phyloP scores from a whole-genome alignment of 2,797 vertebrate genomes.

The Florisuga fusca region DNA sequence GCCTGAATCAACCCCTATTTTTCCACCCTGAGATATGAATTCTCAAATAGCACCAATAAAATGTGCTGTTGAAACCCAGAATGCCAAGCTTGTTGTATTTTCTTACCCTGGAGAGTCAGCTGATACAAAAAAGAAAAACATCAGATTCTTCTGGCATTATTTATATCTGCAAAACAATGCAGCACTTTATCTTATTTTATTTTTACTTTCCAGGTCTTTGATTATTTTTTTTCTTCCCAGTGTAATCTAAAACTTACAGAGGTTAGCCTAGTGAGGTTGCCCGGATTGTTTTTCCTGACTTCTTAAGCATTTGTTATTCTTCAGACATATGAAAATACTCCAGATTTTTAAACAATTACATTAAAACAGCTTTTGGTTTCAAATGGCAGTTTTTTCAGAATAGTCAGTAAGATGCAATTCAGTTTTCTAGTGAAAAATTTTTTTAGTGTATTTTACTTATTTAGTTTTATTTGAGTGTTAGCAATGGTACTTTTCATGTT shows the following conservation, averaged over 20 bases:
- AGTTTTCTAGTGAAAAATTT: background rate
- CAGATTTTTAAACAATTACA: background rate
- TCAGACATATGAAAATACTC: background rate
- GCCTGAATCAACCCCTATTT: background rate
- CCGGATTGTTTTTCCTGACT: background rate
- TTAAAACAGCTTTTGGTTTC: background rate
- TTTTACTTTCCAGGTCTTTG: background rate
- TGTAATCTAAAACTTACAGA: background rate
- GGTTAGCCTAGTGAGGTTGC: background rate
- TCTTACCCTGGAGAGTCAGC: background rate
- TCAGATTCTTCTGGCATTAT: background rate
- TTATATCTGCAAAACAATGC: background rate
- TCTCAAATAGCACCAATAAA: background rate
- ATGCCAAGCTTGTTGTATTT: background rate
- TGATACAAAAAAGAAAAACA: background rate
- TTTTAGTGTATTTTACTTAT: background rate
- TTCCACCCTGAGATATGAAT: background rate
- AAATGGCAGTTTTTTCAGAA: background rate
- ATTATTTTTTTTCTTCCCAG: background rate
- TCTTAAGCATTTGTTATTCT: background rate
- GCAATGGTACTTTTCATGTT: background rate
- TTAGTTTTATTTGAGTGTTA: background rate
- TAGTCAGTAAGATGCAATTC: background rate
- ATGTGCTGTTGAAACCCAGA: background rate
- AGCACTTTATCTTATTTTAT: background rate